Evolutionary conservation across 2,888 invertebrate genomes (phyloP).

Genomic region (Dorcus parallelipipedus): DNA sequence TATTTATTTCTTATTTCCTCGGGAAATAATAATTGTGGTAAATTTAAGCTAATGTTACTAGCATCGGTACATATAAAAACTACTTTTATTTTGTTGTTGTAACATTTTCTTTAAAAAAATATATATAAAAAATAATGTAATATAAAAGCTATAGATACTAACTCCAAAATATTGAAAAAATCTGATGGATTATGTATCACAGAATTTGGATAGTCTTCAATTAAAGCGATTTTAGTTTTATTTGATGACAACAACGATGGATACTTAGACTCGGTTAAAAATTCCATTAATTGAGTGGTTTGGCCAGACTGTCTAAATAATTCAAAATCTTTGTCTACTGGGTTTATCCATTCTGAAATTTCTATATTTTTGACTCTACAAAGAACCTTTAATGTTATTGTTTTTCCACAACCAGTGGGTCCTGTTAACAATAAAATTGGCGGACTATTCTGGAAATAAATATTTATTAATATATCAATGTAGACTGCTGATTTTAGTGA

Average conservation of each 20-base stretch:
- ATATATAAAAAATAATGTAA: slow-evolving; percentile 7
- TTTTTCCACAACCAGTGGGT: slow-evolving; percentile 83
- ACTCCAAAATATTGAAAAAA: slow-evolving; percentile 69
- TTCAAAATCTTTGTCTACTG: slow-evolving; percentile 64
- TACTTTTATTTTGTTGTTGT: slow-evolving; percentile 63
- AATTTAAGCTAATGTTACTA: slow-evolving; percentile 58
- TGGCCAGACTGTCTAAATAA: slow-evolving; percentile 58
- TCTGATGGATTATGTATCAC: slow-evolving; percentile 63
- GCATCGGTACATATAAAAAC: slow-evolving; percentile 72
- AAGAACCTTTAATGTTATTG: slow-evolving; percentile 65
- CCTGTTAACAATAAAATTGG: slow-evolving; percentile 72
- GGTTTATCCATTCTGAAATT: slow-evolving; percentile 80
- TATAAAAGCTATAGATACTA: slow-evolving; percentile 37
- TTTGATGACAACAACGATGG: slow-evolving; percentile 54
- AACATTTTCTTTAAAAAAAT: slow-evolving; percentile 54
- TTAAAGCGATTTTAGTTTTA: slow-evolving; percentile 60
- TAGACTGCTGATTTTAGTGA: too few species aligned
- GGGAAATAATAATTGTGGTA: slow-evolving; percentile 62
- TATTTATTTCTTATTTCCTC: slow-evolving; percentile 60
- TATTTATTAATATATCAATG: too few species aligned
- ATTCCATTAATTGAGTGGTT: slow-evolving; percentile 68
- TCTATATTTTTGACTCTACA: slow-evolving; percentile 59
- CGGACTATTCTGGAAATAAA: slow-evolving; percentile 26
- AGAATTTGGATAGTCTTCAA: slow-evolving; percentile 82
- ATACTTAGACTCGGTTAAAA: slow-evolving; percentile 75